phyloP scores from a whole-genome alignment of 2,888 invertebrate species.

The Agapetus fuscipes region DNA sequence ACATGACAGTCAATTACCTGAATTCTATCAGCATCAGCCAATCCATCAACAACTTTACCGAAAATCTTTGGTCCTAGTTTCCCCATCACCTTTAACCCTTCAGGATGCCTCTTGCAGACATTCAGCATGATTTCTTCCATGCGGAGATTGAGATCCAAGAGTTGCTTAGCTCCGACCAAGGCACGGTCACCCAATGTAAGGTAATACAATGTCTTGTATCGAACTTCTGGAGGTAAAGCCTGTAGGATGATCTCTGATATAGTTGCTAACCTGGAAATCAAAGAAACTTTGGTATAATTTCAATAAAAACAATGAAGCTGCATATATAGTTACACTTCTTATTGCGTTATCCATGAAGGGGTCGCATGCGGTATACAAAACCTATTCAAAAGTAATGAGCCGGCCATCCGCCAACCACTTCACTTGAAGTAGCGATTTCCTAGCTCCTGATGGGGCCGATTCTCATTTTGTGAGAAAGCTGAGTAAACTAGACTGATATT shows the following conservation, averaged over 20 bases:
- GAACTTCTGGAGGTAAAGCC: conserved; percentile 29
- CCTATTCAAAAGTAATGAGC: too few relatives aligned
- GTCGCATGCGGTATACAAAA: too few relatives aligned
- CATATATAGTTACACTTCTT: too few relatives aligned
- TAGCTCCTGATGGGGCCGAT: too few relatives aligned
- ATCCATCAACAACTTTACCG: conserved; percentile 34
- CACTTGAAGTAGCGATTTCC: too few relatives aligned
- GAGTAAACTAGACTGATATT: too few relatives aligned
- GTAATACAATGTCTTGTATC: conserved; percentile 35
- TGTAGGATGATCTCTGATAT: conserved; percentile 31
- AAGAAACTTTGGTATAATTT: too few relatives aligned
- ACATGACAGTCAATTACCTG: conserved; percentile 29
- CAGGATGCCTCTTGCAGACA: conserved; percentile 33
- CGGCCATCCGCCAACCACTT: too few relatives aligned
- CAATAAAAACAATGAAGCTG: too few relatives aligned
- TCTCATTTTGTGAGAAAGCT: too few relatives aligned
- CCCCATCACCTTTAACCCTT: conserved; percentile 30
- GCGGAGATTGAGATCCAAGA: conserved; percentile 34
- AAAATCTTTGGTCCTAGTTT: conserved; percentile 29
- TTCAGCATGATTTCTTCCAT: conserved; percentile 37
- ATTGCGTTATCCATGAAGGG: too few relatives aligned
- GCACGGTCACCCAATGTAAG: conserved; percentile 36
- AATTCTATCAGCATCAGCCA: conserved; percentile 37
- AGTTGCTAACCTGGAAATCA: conserved; percentile 30
- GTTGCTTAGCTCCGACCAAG: conserved; percentile 32